A percentile compares a stretch with the other conserved stretches of the same genome.
These are phyloP conservation scores for Zoanthus sociatus DNA, from an alignment of 92 coral and sea anemone species.

Conservation along the genomic window DNA sequence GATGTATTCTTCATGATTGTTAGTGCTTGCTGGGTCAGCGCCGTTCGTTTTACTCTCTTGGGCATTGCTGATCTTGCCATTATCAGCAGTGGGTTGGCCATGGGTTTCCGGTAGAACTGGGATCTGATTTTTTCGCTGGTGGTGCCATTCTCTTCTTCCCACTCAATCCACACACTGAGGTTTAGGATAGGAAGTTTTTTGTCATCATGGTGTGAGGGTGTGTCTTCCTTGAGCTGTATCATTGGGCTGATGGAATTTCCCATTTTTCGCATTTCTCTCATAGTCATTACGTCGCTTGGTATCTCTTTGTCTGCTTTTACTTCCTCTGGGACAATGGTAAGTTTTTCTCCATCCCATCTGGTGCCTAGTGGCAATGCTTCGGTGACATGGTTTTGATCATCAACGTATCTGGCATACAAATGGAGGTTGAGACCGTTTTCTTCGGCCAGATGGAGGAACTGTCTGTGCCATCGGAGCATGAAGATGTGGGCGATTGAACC, in stretches of 20 bases:
- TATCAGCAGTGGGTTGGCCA: constrained; percentile 9
- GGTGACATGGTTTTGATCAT: constrained; percentile 26
- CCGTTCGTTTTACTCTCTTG: constrained; percentile 1
- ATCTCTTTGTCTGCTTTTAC: constrained; percentile 1
- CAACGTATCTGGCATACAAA: constrained; percentile 33
- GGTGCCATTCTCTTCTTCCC: constrained; percentile 8
- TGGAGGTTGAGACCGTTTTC: constrained; percentile 8
- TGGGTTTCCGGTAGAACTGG: background rate
- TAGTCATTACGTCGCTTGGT: background rate
- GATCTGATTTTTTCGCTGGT: background rate
- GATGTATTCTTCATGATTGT: too few relatives aligned
- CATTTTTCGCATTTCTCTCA: constrained; percentile 3
- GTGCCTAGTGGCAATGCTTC: constrained; percentile 20
- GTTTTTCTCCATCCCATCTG: constrained; percentile 15
- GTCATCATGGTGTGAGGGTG: background rate
- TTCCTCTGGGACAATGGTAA: constrained; percentile 15
- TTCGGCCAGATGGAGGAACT: constrained; percentile 30
- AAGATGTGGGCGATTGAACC: constrained; percentile 41
- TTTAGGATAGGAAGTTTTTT: constrained; percentile 1
- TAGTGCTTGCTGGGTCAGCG: constrained; percentile 13
- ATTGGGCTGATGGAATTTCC: constrained; percentile 5
- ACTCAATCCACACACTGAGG: constrained; percentile 13
- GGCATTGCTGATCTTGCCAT: constrained; percentile 25
- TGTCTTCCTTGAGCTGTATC: background rate
- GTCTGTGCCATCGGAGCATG: constrained; percentile 53